phyloP scores from a whole-genome alignment of 2,113 vertebrate species.

The Eptatretus burgeri region DNA sequence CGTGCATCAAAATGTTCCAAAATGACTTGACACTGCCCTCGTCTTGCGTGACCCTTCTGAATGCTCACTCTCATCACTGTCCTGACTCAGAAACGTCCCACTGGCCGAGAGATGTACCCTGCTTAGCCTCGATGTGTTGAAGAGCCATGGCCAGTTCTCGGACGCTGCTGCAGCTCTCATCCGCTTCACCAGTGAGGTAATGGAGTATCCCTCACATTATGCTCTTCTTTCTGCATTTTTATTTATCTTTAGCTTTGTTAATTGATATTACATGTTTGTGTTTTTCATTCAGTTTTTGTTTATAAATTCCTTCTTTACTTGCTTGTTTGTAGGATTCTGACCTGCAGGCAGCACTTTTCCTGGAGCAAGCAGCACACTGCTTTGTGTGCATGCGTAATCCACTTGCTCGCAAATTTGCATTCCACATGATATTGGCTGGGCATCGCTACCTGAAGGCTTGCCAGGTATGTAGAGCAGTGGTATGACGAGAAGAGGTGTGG shows the following conservation, averaged over 20 bases:
- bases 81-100: constrained; percentile 45
- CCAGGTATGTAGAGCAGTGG: constrained; percentile 24
- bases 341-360: constrained; percentile 60
- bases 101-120: constrained; percentile 77
- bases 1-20: background rate
- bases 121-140: constrained; percentile 71
- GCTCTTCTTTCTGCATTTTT: too few relatives aligned
- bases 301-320: constrained; percentile 9
- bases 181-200: constrained; percentile 86
- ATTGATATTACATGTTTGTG: too few relatives aligned
- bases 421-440: constrained; percentile 90
- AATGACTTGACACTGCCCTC: background rate
- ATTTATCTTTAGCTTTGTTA: too few relatives aligned
- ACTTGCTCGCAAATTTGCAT: constrained; percentile 93
- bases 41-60: constrained; percentile 10
- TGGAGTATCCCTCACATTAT: constrained; percentile 1
- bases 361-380: constrained; percentile 87
- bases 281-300: background rate
- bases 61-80: background rate
- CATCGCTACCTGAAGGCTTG: constrained; percentile 92
- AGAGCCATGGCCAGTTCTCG: constrained; percentile 79
- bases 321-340: constrained; percentile 47
- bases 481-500: too few relatives aligned
- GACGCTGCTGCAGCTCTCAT: constrained; percentile 81
- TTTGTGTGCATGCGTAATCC: constrained; percentile 91